These are phyloP conservation scores for Zingel zingel DNA, from an alignment of 2,113 vertebrate genomes.

Conservation along the genomic window DNA sequence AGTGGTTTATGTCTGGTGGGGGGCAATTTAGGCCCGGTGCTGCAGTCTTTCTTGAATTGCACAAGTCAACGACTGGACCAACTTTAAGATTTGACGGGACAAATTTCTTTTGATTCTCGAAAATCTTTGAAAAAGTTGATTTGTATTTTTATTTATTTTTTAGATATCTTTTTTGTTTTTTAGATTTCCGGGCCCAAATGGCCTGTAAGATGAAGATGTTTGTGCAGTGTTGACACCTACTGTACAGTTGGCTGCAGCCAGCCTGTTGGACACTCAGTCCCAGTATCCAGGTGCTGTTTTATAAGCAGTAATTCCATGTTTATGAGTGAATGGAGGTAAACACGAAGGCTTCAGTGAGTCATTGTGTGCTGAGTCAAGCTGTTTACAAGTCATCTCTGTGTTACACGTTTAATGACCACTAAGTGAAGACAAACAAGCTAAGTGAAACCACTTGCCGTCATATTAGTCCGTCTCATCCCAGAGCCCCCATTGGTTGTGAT, in stretches of 20 bases:
- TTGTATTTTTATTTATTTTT: no score
- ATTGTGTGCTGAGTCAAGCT: slow-evolving; percentile 11
- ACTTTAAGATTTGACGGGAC: no score
- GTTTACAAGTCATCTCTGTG: not conserved
- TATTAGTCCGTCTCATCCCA: not conserved
- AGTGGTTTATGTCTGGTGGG: no score
- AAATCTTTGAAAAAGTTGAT: no score
- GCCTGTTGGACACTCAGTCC: not conserved
- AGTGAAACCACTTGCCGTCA: not conserved
- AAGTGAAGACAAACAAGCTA: not conserved
- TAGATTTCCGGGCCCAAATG: not conserved
- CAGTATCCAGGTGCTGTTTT: not conserved
- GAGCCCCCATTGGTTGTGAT: not conserved
- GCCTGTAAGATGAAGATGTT: not conserved
- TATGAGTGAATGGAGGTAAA: slow-evolving; percentile 6
- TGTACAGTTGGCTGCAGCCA: not conserved
- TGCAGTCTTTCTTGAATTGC: no score
- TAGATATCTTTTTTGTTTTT: no score
- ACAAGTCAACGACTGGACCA: no score
- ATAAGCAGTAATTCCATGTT: not conserved
- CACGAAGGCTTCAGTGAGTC: slow-evolving; percentile 9
- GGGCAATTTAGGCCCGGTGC: no score
- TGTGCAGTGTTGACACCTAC: not conserved
- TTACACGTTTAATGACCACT: slow-evolving; percentile 1
- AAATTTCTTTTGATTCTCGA: no score